Percentiles rank a stretch among this genome's conserved stretches.
Conservation (phyloP, 2,888 invertebrate genomes). For the Coelogynopora nodosa region DNA sequence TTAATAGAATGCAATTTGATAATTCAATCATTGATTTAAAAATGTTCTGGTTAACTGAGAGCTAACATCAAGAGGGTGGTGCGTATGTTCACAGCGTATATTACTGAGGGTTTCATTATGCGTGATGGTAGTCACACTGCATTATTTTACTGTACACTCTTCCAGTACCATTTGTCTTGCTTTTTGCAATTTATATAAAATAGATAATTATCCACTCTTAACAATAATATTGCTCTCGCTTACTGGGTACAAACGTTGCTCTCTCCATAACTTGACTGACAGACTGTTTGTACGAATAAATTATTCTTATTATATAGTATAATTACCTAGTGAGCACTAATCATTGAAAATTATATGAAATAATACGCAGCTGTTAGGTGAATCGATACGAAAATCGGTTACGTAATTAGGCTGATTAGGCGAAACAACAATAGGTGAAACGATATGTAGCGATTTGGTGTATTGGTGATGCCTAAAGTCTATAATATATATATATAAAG, state of each 20-base stretch:
- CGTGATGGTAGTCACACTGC: neutral
- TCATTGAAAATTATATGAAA: neutral
- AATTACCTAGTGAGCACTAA: neutral
- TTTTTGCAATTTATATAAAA: neutral
- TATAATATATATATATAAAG: too few species aligned
- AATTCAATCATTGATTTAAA: too few species aligned
- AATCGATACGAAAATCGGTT: neutral
- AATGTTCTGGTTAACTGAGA: neutral
- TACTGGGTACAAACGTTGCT: neutral
- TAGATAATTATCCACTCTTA: neutral
- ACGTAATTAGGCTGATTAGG: neutral
- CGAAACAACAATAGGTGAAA: neutral
- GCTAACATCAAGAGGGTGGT: neutral
- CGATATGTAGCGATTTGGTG: neutral
- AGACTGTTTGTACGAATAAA: neutral
- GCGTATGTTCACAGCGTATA: neutral
- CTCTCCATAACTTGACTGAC: neutral
- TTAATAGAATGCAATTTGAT: too few species aligned
- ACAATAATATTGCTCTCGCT: neutral
- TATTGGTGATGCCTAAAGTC: too few species aligned
- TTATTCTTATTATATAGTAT: neutral
- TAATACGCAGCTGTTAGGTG: too few species aligned
- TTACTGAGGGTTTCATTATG: neutral
- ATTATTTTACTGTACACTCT: neutral
- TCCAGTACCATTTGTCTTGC: neutral